These are phyloP conservation scores for Drepanosiphum platanoidis DNA, from an alignment of 2,888 invertebrate species.

Conservation along the genomic window DNA sequence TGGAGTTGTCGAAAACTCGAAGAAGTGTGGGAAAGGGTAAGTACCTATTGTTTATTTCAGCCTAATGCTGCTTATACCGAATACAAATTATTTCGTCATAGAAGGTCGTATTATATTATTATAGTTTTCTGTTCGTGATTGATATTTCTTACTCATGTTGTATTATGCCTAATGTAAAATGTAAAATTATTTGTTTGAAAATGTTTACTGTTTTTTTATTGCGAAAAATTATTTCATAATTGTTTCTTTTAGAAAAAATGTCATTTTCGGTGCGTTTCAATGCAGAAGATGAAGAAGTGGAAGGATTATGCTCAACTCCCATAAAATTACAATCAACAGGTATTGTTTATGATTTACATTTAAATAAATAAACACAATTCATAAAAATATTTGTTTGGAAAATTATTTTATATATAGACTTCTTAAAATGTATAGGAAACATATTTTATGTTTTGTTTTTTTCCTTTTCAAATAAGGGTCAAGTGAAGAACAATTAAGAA, in stretches of 20 bases:
- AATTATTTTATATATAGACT: neutral
- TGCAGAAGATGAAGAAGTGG: conserved; percentile 80
- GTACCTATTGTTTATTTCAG: conserved; percentile 53
- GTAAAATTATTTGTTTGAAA: neutral
- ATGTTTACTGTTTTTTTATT: neutral
- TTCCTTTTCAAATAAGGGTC: conserved; percentile 15
- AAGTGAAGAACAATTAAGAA: conserved; percentile 38
- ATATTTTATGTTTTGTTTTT: no score
- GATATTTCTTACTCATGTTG: neutral
- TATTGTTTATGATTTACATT: conserved; percentile 12
- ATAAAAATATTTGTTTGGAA: neutral
- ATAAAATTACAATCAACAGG: conserved; percentile 47
- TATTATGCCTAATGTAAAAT: neutral
- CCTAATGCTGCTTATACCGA: conserved; percentile 13
- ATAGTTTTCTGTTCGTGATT: neutral
- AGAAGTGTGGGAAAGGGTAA: conserved; percentile 52
- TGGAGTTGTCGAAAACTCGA: conserved; percentile 51
- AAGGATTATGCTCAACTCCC: conserved; percentile 70
- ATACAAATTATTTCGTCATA: conserved; percentile 14
- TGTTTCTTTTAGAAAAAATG: conserved; percentile 48
- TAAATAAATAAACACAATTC: conserved; percentile 23
- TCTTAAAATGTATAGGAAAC: neutral
- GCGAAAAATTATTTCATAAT: neutral
- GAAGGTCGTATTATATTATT: conserved; percentile 44
- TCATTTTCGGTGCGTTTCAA: conserved; percentile 75